phyloP scores from a whole-genome alignment of 2,888 invertebrate species.

The Fragum whitleyi region DNA sequence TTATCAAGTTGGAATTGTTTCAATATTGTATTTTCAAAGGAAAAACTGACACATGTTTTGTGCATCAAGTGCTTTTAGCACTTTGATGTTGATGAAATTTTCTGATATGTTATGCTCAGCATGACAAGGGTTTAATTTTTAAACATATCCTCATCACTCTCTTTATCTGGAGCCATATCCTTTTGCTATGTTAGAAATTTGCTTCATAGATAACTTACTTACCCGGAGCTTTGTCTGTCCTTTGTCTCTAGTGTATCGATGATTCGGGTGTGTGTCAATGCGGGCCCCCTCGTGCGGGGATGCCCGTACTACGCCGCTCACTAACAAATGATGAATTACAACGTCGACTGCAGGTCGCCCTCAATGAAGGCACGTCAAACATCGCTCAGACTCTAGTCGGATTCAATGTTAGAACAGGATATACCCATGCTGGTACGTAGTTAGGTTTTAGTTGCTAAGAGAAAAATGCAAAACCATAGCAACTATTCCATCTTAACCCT shows the following conservation, averaged over 20 bases:
- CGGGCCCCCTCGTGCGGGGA: constrained; percentile 58
- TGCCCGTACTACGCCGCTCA: constrained; percentile 69
- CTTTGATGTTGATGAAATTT: too few relatives aligned
- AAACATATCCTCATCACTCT: too few relatives aligned
- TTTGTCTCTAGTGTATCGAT: constrained; percentile 68
- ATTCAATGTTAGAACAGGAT: constrained; percentile 75
- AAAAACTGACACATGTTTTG: too few relatives aligned
- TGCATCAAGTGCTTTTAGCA: too few relatives aligned
- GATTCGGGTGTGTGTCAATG: constrained; percentile 65
- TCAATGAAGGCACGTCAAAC: constrained; percentile 75
- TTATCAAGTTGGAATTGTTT: too few relatives aligned
- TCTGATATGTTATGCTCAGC: too few relatives aligned
- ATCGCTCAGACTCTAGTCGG: constrained; percentile 76
- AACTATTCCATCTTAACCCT: too few relatives aligned
- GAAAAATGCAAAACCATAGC: background rate
- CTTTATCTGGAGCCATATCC: too few relatives aligned
- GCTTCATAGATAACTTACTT: constrained; percentile 37
- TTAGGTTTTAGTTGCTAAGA: background rate
- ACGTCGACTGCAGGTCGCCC: constrained; percentile 76
- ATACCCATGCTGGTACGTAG: constrained; percentile 80
- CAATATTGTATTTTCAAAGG: too few relatives aligned
- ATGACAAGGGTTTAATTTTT: too few relatives aligned
- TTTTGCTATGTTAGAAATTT: background rate
- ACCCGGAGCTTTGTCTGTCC: constrained; percentile 54
- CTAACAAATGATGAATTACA: constrained; percentile 76